Percentiles rank a stretch among this genome's conserved stretches.
phyloP scores from a whole-genome alignment of 2,888 invertebrate genomes.

The Psococerastis gibbosa region DNA sequence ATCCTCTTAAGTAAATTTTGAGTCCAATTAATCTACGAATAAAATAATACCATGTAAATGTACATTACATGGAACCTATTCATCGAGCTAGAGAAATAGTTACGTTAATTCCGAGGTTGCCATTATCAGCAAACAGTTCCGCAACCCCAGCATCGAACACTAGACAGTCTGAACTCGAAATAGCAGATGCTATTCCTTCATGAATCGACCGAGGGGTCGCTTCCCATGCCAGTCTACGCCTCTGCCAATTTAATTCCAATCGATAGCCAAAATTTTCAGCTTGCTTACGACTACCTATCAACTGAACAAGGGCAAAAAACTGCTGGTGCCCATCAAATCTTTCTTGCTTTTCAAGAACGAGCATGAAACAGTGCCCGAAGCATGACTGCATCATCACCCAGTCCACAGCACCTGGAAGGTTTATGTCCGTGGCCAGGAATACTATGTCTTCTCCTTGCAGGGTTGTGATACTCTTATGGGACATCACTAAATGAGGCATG shows the following conservation, averaged over 20 bases:
- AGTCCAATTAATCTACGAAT: too few species aligned
- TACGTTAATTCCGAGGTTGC: slow-evolving; percentile 97
- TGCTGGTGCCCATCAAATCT: slow-evolving; percentile 93
- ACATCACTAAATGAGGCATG: slow-evolving; percentile 94
- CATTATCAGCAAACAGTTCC: slow-evolving; percentile 96
- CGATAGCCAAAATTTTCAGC: slow-evolving; percentile 98
- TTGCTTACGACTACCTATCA: slow-evolving; percentile 96
- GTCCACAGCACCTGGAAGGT: slow-evolving; percentile 95
- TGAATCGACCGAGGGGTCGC: slow-evolving; percentile 97
- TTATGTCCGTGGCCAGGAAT: slow-evolving; percentile 97
- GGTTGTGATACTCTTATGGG: slow-evolving; percentile 95
- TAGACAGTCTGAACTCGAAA: slow-evolving; percentile 93
- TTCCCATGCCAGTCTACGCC: slow-evolving; percentile 94
- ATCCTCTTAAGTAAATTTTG: too few species aligned
- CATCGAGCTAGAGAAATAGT: slow-evolving; percentile 82
- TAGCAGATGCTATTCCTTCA: slow-evolving; percentile 95
- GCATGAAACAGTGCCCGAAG: slow-evolving; percentile 98
- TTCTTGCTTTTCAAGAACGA: slow-evolving; percentile 96
- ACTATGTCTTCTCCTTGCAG: slow-evolving; percentile 98
- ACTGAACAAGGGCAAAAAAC: slow-evolving; percentile 95
- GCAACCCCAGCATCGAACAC: slow-evolving; percentile 98
- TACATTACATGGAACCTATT: too few species aligned
- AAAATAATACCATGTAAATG: too few species aligned
- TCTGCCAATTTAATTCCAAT: slow-evolving; percentile 88
- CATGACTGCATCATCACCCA: slow-evolving; percentile 99